These are phyloP conservation scores for Panagrolaimus sp. DNA, from an alignment of 1,140 invertebrate genomes.

Conservation along the genomic window DNA sequence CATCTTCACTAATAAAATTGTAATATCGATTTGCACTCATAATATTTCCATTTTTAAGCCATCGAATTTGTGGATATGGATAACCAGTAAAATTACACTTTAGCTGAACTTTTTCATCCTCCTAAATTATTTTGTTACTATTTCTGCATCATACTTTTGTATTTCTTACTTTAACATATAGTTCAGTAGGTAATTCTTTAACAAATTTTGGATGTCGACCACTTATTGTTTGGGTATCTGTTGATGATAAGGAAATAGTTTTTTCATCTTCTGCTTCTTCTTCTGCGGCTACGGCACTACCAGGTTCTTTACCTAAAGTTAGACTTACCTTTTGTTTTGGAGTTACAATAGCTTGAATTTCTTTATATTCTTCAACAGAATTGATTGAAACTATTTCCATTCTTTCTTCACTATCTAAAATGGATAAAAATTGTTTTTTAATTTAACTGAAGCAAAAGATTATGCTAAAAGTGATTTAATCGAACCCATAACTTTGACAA, in stretches of 20 bases:
- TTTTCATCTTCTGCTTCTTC: background rate
- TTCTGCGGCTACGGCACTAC: no score
- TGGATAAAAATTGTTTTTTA: no score
- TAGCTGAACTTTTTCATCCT: conserved; percentile 18
- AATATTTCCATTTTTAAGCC: conserved; percentile 45
- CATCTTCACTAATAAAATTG: conserved; percentile 47
- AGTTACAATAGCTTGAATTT: background rate
- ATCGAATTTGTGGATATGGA: conserved; percentile 39
- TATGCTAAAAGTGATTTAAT: no score
- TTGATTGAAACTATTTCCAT: background rate
- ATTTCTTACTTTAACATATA: background rate
- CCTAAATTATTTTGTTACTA: background rate
- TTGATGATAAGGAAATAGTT: background rate
- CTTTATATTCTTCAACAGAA: background rate
- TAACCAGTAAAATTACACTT: conserved; percentile 43
- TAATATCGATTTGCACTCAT: conserved; percentile 38
- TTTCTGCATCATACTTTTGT: no score
- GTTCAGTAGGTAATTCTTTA: background rate
- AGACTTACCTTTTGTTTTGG: background rate
- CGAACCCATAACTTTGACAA: background rate
- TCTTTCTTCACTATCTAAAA: background rate
- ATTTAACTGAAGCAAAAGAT: no score
- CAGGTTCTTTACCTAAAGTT: background rate
- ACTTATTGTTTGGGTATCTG: background rate
- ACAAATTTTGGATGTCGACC: background rate